Percentiles rank a stretch among this genome's conserved stretches.
phyloP scores from a whole-genome alignment of 2,113 vertebrate genomes.

The Pelecanoides urinatrix region DNA sequence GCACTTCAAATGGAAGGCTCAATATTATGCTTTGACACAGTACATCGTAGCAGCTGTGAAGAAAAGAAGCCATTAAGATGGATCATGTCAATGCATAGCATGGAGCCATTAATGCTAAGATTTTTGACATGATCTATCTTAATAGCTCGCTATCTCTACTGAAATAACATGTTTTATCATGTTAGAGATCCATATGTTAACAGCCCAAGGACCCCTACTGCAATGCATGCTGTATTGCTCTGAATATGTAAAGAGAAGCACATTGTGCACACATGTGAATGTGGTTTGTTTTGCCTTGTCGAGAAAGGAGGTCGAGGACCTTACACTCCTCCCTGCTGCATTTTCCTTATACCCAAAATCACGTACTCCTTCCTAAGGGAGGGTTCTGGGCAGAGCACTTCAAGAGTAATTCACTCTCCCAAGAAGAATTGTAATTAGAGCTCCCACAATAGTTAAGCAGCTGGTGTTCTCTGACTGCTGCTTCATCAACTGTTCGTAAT shows the following conservation, averaged over 20 bases:
- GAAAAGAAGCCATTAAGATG: constrained; percentile 9
- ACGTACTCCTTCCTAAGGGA: neutral
- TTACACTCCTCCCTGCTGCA: neutral
- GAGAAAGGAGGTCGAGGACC: neutral
- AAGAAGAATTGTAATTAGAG: constrained; percentile 61
- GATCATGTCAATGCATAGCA: neutral
- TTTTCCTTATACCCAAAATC: neutral
- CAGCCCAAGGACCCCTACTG: neutral
- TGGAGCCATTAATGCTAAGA: neutral
- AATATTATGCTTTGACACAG: constrained; percentile 25
- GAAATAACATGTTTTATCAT: constrained; percentile 17
- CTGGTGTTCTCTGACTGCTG: constrained; percentile 65
- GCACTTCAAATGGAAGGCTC: constrained; percentile 39
- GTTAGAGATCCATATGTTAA: neutral
- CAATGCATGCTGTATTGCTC: neutral
- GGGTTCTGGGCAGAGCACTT: neutral
- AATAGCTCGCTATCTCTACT: neutral
- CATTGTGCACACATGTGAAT: neutral
- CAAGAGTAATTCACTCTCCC: constrained; percentile 30
- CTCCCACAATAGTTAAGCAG: constrained; percentile 58
- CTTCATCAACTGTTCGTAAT: constrained; percentile 51
- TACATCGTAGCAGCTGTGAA: neutral
- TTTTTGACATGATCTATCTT: constrained; percentile 34
- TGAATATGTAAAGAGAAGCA: neutral
- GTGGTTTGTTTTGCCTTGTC: neutral